Evolutionary conservation across 2,888 invertebrate genomes (phyloP), one percentile per base, ranked within the genome.

Genomic region (Dolichomitus sp.): DNA sequence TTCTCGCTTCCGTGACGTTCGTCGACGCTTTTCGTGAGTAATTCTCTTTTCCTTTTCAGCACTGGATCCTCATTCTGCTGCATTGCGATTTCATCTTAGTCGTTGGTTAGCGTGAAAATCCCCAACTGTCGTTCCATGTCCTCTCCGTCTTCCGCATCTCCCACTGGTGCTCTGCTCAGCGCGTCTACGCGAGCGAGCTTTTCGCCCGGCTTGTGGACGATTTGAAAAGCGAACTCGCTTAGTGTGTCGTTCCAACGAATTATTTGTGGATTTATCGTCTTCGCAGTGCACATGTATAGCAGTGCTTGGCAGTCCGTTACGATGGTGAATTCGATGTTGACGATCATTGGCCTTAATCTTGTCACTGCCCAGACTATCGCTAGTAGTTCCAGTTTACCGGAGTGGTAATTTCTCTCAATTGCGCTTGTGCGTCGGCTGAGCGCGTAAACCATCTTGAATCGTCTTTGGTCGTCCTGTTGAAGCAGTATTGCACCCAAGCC

Each of bases 201-300:
- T 4, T 37, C 61, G 37, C 75, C 78, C 85, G 88, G 80, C 87
- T 87, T 17, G 59, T 82, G n/a, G 57, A 75, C 69, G 87, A 87
- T 30, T 45, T 72, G 4, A 80, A 81, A n/a, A 84, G 86, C 7
- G 86, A 45, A 66, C 7, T 66, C 66, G 48, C 66, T 69, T 3
- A 69, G 19, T 2, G 69, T 54, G n/a, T 37, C 42, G 37, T 50
- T 54, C 69, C 50, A 69, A 4, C 69, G 12, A 0, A 37, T 45
- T 0, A 69, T 50, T 11, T 69, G 69, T 17, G 48, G 69, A 6
- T 69, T 69, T 0, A 23, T 50, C 0, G 48, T 50, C n/a, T 27
- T 48, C 1, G 59, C 1, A 0, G 33, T 61, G 4, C 14, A 30
- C 27, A 61, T 4, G 9, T 37, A 61, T 7, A 61, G 5, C 30